Percentiles rank a stretch among this genome's conserved stretches.
These are phyloP conservation scores for Actias luna DNA, from an alignment of 2,888 invertebrate species.

Conservation along the genomic window DNA sequence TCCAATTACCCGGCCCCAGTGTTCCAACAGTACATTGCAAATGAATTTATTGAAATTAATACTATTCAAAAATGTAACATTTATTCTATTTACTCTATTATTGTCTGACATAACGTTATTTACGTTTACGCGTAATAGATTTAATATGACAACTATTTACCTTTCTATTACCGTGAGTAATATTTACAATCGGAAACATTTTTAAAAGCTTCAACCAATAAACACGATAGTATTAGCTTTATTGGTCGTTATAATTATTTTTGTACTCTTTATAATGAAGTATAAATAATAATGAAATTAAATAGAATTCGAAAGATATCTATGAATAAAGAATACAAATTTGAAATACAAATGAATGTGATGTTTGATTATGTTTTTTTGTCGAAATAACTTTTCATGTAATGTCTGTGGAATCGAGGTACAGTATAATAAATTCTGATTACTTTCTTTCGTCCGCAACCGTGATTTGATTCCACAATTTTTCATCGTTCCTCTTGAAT, in stretches of 20 bases:
- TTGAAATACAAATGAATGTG: not conserved
- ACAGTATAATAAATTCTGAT: slow-evolving; percentile 78
- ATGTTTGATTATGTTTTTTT: slow-evolving; percentile 21
- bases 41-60: not conserved
- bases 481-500: slow-evolving; percentile 52
- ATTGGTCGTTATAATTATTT: too few species aligned
- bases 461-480: slow-evolving; percentile 76
- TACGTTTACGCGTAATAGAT: too few species aligned
- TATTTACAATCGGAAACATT: too few species aligned
- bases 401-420: slow-evolving; percentile 63
- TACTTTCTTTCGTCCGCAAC: slow-evolving; percentile 75
- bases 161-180: too few species aligned
- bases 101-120: too few species aligned
- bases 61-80: not conserved
- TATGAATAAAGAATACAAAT: not conserved
- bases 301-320: not conserved
- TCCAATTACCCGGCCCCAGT: slow-evolving; percentile 16
- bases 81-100: not conserved
- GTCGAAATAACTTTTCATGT: slow-evolving; percentile 58
- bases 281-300: not conserved
- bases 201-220: too few species aligned
- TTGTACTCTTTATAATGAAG: too few species aligned
- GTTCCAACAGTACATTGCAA: not conserved
- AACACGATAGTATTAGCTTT: too few species aligned
- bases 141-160: too few species aligned